Conservation (phyloP, 2,113 vertebrate species). For the Xenopus borealis region DNA sequence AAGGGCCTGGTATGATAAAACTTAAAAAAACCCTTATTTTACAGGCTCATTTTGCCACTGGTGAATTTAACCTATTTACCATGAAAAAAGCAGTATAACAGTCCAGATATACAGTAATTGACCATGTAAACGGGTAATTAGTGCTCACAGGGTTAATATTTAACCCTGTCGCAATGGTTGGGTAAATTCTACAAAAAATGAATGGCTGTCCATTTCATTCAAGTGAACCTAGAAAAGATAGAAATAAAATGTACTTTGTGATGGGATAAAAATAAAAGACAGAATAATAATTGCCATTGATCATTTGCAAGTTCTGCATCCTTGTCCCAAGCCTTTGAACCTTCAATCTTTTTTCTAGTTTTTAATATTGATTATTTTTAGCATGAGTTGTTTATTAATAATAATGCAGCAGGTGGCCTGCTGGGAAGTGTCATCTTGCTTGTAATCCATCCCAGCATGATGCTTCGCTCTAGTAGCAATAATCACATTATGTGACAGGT, state of each 20-base stretch:
- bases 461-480: constrained; percentile 44
- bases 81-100: no score
- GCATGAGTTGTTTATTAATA: constrained; percentile 61
- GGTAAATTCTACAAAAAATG: background rate
- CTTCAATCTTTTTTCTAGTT: constrained; percentile 51
- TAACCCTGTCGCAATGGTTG: no score
- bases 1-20: no score
- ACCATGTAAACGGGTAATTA: no score
- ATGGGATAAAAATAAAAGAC: background rate
- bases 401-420: constrained; percentile 51
- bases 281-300: constrained; percentile 30
- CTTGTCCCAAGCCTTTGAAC: constrained; percentile 38
- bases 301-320: constrained; percentile 50
- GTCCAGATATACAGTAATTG: no score
- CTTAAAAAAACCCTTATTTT: no score
- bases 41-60: no score
- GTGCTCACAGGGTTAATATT: no score
- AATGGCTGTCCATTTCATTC: background rate
- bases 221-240: background rate
- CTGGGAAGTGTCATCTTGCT: constrained; percentile 55
- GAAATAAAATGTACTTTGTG: background rate
- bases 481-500: constrained; percentile 58
- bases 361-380: constrained; percentile 51
- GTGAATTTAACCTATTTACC: no score
- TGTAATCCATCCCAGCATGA: constrained; percentile 55